Percentiles rank a stretch among this genome's conserved stretches.
Evolutionary conservation across 2,888 invertebrate genomes (phyloP).

Genomic region (Agrochola lota): DNA sequence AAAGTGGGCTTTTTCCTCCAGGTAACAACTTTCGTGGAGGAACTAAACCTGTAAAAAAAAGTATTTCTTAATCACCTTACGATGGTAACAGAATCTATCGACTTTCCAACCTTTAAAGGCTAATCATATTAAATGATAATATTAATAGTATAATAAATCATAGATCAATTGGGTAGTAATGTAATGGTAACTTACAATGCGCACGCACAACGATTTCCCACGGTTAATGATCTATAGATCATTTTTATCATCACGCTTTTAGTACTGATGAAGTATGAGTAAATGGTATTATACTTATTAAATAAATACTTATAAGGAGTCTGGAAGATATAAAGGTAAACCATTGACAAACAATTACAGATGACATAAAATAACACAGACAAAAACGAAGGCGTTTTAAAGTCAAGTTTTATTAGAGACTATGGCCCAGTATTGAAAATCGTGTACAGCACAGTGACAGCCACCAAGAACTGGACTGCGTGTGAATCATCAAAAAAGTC

Average conservation of each 20-base stretch:
- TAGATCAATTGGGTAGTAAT: slow-evolving; percentile 50
- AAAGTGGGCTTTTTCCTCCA: background rate
- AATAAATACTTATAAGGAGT: background rate
- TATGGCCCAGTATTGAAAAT: slow-evolving; percentile 3
- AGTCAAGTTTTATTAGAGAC: background rate
- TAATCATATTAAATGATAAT: slow-evolving; percentile 47
- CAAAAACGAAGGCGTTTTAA: background rate
- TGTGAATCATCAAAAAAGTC: slow-evolving; percentile 62
- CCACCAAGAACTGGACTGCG: slow-evolving; percentile 30
- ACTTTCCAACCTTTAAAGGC: slow-evolving; percentile 15
- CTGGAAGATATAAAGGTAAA: background rate
- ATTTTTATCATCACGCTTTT: slow-evolving; percentile 52
- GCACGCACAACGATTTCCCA: slow-evolving; percentile 60
- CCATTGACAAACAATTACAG: background rate
- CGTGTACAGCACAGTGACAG: slow-evolving; percentile 4
- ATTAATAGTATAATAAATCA: slow-evolving; percentile 53
- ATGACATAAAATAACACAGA: background rate
- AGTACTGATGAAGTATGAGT: slow-evolving; percentile 12
- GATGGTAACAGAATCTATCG: background rate
- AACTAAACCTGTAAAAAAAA: too few species aligned
- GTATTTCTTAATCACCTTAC: background rate
- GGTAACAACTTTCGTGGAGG: background rate
- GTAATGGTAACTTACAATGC: slow-evolving; percentile 40
- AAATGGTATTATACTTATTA: slow-evolving; percentile 1
- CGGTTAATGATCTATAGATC: slow-evolving; percentile 60